Base-by-base conservation (phyloP, 2,888 invertebrate species). In the Netelia inedita region DNA sequence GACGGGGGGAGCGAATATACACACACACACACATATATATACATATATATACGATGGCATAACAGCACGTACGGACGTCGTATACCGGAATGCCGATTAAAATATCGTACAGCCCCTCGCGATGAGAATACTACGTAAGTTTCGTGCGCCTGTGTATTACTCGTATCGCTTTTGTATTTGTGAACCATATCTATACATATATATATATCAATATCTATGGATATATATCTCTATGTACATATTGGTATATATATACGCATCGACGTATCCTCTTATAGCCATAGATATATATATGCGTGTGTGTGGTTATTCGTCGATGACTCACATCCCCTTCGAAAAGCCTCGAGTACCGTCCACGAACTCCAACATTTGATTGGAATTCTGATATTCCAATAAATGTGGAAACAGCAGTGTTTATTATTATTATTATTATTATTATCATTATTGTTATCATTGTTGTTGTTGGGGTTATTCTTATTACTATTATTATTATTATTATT, bases 81-180 rank as follows among this genome's bases (percentile, higher is more conserved):
- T n/a, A 3, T 68, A 21, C 46, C n/a, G 79, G 75, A 75, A 75
- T 75, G 53, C 71, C 75, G 75, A 83, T 72, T 72, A 76, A 83
- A 83, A 66, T 76, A 50, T 16, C 21, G 57, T 79, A 46, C 61
- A 65, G 11, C 63, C 53, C 65, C 21, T 16, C 61, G 35, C 66
- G 35, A 41, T 41, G 53, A 35, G 21, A 41, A 59, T 61, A 23
- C 6, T 53, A 69, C 43, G 10, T 53, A 63, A 21, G 16, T 43
- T 41, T 16, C 11, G 2, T 50, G 50, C 50, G 23, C 46, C 10
- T 46, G 43, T 53, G 41, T 19, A 63, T 55, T 59, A 43, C 21
- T 61, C 61, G 50, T 53, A 41, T 46, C 43, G 43, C 43, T 72
- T 21, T 61, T 28, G 16, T 65, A 74, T 69, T 76, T 63, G 50